Evolutionary conservation across 2,888 invertebrate species (phyloP).

Genomic region (Candidula unifasciata): DNA sequence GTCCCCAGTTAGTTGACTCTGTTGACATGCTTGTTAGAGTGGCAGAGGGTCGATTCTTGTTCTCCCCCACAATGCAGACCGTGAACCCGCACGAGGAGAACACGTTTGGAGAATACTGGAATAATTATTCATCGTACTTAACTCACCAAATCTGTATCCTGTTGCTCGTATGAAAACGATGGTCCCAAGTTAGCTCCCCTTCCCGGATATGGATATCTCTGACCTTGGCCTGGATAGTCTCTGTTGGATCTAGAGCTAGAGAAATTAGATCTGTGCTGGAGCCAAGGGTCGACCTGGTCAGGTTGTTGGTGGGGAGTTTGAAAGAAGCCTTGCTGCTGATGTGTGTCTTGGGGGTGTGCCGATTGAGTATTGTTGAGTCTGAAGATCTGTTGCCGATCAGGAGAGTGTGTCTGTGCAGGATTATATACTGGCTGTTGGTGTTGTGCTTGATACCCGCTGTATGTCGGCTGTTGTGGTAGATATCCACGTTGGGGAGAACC

Average conservation of each 20-base stretch:
- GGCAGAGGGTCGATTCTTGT: too few relatives aligned
- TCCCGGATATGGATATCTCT: neutral
- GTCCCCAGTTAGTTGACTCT: too few relatives aligned
- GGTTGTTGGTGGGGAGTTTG: neutral
- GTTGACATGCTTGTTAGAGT: too few relatives aligned
- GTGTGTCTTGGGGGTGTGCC: neutral
- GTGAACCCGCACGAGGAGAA: too few relatives aligned
- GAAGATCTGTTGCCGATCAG: neutral
- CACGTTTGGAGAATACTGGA: too few relatives aligned
- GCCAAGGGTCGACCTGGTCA: neutral
- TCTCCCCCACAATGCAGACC: too few relatives aligned
- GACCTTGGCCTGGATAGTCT: neutral
- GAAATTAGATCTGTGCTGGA: neutral
- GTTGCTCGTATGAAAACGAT: neutral
- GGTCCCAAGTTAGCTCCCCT: neutral
- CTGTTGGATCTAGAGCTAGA: neutral
- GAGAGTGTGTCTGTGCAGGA: neutral
- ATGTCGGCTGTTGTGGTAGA: too few relatives aligned
- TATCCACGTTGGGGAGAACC: too few relatives aligned
- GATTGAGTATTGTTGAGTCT: neutral
- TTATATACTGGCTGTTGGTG: neutral
- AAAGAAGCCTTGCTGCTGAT: neutral
- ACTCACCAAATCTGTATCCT: slow-evolving; percentile 1
- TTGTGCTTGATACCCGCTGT: neutral
- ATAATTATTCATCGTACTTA: too few relatives aligned